A percentile compares a stretch with the other conserved stretches of the same genome.
phyloP scores from a whole-genome alignment of 2,797 vertebrate species.

The Intellagama lesueurii region DNA sequence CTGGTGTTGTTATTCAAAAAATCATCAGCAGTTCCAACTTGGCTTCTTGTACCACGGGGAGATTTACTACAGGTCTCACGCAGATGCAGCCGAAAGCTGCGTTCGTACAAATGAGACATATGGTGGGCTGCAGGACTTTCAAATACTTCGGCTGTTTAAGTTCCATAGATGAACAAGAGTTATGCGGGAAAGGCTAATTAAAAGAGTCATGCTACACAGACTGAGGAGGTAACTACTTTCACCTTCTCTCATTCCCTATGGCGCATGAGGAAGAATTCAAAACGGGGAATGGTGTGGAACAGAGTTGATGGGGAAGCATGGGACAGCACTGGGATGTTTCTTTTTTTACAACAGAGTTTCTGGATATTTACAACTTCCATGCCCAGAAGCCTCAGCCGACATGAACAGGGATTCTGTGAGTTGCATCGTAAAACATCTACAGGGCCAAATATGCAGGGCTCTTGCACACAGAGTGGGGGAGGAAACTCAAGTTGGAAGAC shows the following conservation, averaged over 20 bases:
- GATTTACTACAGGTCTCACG: slow-evolving; percentile 14
- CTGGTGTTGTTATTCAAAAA: not conserved
- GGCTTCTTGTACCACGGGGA: not conserved
- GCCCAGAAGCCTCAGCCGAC: too few relatives aligned
- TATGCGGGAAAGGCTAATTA: not conserved
- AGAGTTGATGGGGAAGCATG: not conserved
- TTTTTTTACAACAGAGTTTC: too few relatives aligned
- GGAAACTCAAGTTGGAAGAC: not conserved
- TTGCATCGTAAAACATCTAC: too few relatives aligned
- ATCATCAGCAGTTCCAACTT: not conserved
- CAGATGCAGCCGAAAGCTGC: slow-evolving; percentile 1
- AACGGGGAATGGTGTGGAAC: not conserved
- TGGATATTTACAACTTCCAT: too few relatives aligned
- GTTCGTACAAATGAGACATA: not conserved
- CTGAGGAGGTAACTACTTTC: not conserved
- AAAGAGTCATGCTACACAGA: not conserved
- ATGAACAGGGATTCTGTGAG: too few relatives aligned
- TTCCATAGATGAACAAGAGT: not conserved
- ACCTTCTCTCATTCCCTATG: not conserved
- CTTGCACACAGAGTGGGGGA: not conserved
- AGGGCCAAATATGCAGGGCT: too few relatives aligned
- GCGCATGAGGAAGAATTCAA: not conserved
- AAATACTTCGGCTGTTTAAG: not conserved
- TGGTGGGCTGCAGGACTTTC: not conserved
- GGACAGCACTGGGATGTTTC: not conserved